Evolutionary conservation across 2,113 vertebrate species (phyloP).

Genomic region (Pleuronectes platessa): DNA sequence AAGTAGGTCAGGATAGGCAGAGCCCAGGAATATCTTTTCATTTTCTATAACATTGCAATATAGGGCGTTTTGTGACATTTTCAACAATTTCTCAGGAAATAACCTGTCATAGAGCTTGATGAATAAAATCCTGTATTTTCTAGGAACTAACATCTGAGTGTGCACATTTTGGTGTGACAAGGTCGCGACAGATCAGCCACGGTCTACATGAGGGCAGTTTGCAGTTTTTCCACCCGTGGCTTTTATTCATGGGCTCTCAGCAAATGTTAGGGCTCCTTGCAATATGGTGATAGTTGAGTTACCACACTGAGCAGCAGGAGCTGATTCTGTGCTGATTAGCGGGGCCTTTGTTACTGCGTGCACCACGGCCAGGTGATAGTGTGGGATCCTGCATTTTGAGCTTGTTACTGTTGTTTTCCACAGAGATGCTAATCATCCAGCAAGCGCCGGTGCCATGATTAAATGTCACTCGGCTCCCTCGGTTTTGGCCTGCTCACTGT

Average conservation of each 20-base stretch:
- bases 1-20: no score
- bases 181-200: neutral
- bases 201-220: no score
- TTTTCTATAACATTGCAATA: no score
- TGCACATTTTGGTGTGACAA: neutral
- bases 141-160: no score
- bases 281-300: slow-evolving; percentile 31
- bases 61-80: no score
- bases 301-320: slow-evolving; percentile 22
- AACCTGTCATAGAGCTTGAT: no score
- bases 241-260: no score
- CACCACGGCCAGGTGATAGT: slow-evolving; percentile 58
- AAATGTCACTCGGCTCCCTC: slow-evolving; percentile 68
- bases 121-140: no score
- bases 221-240: no score
- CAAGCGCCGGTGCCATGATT: slow-evolving; percentile 62
- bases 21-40: no score
- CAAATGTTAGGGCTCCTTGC: slow-evolving; percentile 11
- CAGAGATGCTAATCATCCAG: slow-evolving; percentile 72
- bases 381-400: slow-evolving; percentile 59
- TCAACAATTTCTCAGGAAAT: no score
- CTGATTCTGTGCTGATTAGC: no score
- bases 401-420: slow-evolving; percentile 63
- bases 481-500: slow-evolving; percentile 52
- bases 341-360: slow-evolving; percentile 30